Percentiles rank a stretch among this genome's conserved stretches.
Evolutionary conservation across 2,888 invertebrate genomes (phyloP).

Genomic region (Cancer borealis): DNA sequence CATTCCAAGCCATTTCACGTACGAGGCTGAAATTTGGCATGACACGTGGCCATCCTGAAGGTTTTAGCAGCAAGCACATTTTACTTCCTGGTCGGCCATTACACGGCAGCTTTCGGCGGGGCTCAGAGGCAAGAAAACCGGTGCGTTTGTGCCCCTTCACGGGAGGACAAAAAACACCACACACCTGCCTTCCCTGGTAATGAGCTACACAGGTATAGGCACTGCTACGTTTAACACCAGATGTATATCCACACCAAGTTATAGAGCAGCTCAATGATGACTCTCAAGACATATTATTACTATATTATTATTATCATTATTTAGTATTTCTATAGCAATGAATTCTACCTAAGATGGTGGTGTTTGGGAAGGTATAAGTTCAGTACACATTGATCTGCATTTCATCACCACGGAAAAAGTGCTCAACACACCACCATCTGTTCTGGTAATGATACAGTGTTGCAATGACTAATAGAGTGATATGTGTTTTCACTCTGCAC

Average conservation of each 20-base stretch:
- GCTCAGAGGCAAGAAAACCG: not conserved
- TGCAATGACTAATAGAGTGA: too few species aligned
- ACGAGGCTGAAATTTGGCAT: not conserved
- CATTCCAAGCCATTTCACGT: not conserved
- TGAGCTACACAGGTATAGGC: not conserved
- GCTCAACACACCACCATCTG: too few species aligned
- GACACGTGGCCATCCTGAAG: constrained; percentile 1
- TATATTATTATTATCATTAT: too few species aligned
- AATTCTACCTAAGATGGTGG: too few species aligned
- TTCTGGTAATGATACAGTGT: too few species aligned
- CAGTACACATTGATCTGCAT: too few species aligned
- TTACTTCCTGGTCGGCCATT: constrained; percentile 4
- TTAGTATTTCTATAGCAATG: too few species aligned
- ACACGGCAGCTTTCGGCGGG: not conserved
- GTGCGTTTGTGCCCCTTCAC: not conserved
- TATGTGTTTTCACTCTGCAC: too few species aligned
- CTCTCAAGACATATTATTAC: too few species aligned
- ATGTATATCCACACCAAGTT: not conserved
- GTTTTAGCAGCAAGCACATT: constrained; percentile 6
- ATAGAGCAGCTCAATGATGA: too few species aligned
- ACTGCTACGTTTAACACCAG: not conserved
- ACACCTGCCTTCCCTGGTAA: not conserved
- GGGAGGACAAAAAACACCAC: not conserved
- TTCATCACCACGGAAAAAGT: too few species aligned
- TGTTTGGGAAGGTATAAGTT: too few species aligned